Percentiles rank a stretch among this genome's conserved stretches.
Evolutionary conservation across 2,113 vertebrate genomes (phyloP).

Genomic region (Aramus guarauna): DNA sequence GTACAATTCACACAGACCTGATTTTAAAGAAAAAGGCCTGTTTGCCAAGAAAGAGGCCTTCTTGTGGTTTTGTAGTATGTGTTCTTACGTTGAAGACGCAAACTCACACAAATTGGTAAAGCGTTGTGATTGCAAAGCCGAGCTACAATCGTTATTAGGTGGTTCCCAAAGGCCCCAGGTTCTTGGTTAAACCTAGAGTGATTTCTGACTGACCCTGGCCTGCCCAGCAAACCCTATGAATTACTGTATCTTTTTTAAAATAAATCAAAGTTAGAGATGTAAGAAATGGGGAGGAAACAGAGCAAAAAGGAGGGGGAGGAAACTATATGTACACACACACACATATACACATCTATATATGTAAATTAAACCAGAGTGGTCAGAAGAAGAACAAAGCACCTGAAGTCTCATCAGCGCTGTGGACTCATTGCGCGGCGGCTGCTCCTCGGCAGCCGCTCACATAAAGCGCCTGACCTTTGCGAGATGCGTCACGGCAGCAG

Average conservation of each 20-base stretch:
- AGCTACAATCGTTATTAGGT: neutral
- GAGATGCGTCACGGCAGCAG: neutral
- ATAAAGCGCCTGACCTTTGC: rapidly evolving
- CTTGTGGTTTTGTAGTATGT: neutral
- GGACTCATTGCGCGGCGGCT: rapidly evolving
- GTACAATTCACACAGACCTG: neutral
- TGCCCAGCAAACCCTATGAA: neutral
- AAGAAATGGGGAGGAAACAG: neutral
- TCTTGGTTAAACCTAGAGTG: neutral
- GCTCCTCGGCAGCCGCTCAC: neutral
- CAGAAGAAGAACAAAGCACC: neutral
- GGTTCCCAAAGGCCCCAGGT: neutral
- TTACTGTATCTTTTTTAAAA: neutral
- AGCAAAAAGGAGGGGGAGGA: neutral
- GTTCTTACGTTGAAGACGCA: neutral
- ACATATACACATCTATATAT: neutral
- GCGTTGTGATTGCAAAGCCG: neutral
- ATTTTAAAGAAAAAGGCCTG: neutral
- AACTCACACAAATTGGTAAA: neutral
- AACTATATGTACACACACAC: too few relatives aligned
- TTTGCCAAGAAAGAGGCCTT: neutral
- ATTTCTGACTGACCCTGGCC: neutral
- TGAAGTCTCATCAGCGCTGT: neutral
- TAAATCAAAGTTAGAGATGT: neutral
- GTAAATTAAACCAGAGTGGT: neutral